These are phyloP conservation scores for Proterorhinus semilunaris DNA, from an alignment of 2,113 vertebrate genomes.

Conservation along the genomic window DNA sequence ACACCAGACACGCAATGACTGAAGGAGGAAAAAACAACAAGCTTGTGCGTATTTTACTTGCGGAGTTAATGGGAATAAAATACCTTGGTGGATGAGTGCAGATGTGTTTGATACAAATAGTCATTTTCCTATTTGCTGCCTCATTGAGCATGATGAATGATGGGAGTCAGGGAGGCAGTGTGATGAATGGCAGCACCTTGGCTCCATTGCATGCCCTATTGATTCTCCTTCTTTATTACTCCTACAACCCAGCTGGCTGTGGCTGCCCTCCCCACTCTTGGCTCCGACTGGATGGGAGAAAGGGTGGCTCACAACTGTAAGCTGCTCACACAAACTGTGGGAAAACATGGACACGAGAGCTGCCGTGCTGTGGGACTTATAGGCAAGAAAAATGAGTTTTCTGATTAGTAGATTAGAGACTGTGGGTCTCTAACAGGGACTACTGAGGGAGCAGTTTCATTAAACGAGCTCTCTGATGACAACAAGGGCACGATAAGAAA, in stretches of 20 bases:
- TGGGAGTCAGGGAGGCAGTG: conserved; percentile 99
- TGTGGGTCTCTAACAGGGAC: conserved; percentile 55
- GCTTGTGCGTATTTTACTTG: conserved; percentile 96
- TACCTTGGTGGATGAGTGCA: conserved; percentile 99
- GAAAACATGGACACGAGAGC: conserved; percentile 20
- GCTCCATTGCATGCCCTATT: conserved; percentile 99
- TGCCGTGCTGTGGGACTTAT: conserved; percentile 37
- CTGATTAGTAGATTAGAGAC: conserved; percentile 64
- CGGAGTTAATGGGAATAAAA: conserved; percentile 99
- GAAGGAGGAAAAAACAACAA: conserved; percentile 68
- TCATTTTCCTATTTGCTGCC: conserved; percentile 99
- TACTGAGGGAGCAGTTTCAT: conserved; percentile 53
- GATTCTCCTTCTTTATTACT: conserved; percentile 99
- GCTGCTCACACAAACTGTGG: conserved; percentile 81
- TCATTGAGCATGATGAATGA: conserved; percentile 99
- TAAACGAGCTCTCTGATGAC: conserved; percentile 32
- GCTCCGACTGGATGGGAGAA: conserved; percentile 77
- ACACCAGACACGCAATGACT: conserved; percentile 56
- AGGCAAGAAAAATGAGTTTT: conserved; percentile 60
- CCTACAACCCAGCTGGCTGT: conserved; percentile 99
- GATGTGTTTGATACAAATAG: conserved; percentile 99
- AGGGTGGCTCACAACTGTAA: conserved; percentile 78
- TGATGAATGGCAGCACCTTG: conserved; percentile 99
- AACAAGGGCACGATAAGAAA: not conserved
- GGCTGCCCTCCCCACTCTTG: conserved; percentile 85